A percentile compares a stretch with the other conserved stretches of the same genome.
phyloP scores from a whole-genome alignment of 2,113 vertebrate species.

The Platysteira castanea region DNA sequence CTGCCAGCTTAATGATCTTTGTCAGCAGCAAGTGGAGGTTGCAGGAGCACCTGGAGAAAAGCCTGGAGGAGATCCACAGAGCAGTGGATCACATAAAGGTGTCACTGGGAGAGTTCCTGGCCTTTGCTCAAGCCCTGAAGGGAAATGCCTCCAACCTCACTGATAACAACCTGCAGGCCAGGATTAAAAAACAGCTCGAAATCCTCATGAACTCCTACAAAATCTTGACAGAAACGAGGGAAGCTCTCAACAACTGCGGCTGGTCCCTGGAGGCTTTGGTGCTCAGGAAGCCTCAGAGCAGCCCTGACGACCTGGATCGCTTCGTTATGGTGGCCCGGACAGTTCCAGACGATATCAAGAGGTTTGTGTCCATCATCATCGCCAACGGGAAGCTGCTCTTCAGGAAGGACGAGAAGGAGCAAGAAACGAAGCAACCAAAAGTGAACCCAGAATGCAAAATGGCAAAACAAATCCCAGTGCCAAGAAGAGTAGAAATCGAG shows the following conservation, averaged over 20 bases:
- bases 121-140: constrained; percentile 77
- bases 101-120: constrained; percentile 78
- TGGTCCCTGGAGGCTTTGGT: constrained; percentile 82
- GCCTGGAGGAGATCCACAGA: constrained; percentile 76
- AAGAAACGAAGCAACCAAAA: constrained; percentile 25
- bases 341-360: constrained; percentile 88
- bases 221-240: constrained; percentile 80
- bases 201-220: constrained; percentile 80
- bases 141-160: constrained; percentile 72
- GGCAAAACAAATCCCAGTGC: not conserved
- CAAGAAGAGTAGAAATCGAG: constrained; percentile 12
- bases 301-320: constrained; percentile 86
- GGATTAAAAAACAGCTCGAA: constrained; percentile 84
- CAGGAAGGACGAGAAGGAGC: constrained; percentile 60
- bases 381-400: constrained; percentile 93
- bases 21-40: constrained; percentile 90
- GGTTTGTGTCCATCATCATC: constrained; percentile 88
- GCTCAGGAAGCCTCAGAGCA: constrained; percentile 71
- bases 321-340: constrained; percentile 89
- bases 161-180: constrained; percentile 79
- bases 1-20: constrained; percentile 85
- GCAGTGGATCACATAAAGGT: constrained; percentile 74
- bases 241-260: constrained; percentile 67
- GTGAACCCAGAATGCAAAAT: not conserved
- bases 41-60: constrained; percentile 79